Conservation (phyloP, 2,797 vertebrate species). For the Carapus acus region DNA sequence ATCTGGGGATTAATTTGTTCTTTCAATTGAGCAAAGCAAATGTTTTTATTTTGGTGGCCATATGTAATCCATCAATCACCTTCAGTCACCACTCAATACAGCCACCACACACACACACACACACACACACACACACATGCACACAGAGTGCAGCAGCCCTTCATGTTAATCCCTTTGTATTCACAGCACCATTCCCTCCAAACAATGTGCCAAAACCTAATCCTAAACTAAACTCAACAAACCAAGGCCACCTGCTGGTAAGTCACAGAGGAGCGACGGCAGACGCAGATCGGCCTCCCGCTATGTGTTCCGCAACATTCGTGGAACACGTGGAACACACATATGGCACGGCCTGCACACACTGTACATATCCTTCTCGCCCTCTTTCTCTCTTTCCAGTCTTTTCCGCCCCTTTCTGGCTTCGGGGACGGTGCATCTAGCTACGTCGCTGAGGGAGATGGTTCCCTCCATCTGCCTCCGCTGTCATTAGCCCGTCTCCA, state of each 20-base stretch:
- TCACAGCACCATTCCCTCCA: constrained; percentile 68
- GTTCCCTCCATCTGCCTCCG: constrained; percentile 71
- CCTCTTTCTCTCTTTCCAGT: constrained; percentile 4
- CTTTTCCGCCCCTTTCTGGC: constrained; percentile 34
- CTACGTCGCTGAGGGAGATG: constrained; percentile 57
- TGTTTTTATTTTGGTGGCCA: constrained; percentile 42
- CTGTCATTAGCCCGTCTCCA: constrained; percentile 69
- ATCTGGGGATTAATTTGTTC: constrained; percentile 1
- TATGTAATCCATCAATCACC: constrained; percentile 63
- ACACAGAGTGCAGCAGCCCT: constrained; percentile 54
- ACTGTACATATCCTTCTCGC: no score
- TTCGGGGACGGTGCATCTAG: constrained; percentile 50
- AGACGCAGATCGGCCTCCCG: constrained; percentile 10
- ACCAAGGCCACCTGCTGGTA: constrained; percentile 71
- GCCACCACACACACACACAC: constrained; percentile 35
- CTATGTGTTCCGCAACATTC: constrained; percentile 10
- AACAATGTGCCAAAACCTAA: constrained; percentile 69
- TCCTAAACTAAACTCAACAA: constrained; percentile 65
- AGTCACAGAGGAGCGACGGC: constrained; percentile 34
- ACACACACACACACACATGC: constrained; percentile 45
- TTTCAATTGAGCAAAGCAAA: constrained; percentile 21
- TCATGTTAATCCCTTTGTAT: constrained; percentile 77
- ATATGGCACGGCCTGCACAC: neutral
- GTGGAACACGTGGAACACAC: neutral
- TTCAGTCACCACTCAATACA: no score